A percentile compares a stretch with the other conserved stretches of the same genome.
These are phyloP conservation scores for Drosophila mulleri DNA, from an alignment of 2,888 invertebrate species.

Conservation along the genomic window DNA sequence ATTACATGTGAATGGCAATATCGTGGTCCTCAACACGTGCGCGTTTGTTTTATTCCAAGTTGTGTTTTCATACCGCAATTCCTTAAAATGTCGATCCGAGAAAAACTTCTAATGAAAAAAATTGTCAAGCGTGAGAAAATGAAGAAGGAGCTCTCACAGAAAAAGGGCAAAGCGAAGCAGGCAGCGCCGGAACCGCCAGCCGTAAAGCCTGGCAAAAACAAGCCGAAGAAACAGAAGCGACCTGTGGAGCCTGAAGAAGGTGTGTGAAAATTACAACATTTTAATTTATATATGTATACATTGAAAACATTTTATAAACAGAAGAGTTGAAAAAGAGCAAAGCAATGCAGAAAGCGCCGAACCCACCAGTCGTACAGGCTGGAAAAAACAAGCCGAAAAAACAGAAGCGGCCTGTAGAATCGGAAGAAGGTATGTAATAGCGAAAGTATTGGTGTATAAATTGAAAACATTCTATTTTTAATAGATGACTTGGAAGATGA, in stretches of 20 bases:
- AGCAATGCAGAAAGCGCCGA: slow-evolving; percentile 20
- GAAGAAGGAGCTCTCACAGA: slow-evolving; percentile 88
- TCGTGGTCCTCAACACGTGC: slow-evolving; percentile 66
- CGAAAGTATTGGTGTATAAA: neutral
- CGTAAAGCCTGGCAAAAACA: slow-evolving; percentile 40
- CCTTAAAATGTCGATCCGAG: slow-evolving; percentile 85
- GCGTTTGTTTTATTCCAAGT: slow-evolving; percentile 46
- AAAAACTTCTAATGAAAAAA: slow-evolving; percentile 91
- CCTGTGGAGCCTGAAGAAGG: slow-evolving; percentile 51
- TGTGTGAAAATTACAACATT: slow-evolving; percentile 17
- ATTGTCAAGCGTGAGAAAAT: slow-evolving; percentile 91
- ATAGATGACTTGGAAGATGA: slow-evolving; percentile 74
- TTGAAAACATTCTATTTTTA: neutral
- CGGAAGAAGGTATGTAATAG: slow-evolving; percentile 52
- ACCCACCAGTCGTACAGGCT: slow-evolving; percentile 22
- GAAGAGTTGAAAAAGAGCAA: slow-evolving; percentile 86
- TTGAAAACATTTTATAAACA: slow-evolving; percentile 13
- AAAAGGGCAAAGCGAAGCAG: slow-evolving; percentile 85
- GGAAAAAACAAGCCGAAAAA: slow-evolving; percentile 50
- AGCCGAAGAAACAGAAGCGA: slow-evolving; percentile 42
- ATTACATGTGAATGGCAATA: slow-evolving; percentile 38
- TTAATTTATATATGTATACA: no score
- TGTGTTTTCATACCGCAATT: slow-evolving; percentile 14
- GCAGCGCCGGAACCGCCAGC: slow-evolving; percentile 10
- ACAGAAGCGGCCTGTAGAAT: slow-evolving; percentile 29